These are phyloP conservation scores for Osmoderma eremita DNA, from an alignment of 2,888 invertebrate species.

Conservation along the genomic window DNA sequence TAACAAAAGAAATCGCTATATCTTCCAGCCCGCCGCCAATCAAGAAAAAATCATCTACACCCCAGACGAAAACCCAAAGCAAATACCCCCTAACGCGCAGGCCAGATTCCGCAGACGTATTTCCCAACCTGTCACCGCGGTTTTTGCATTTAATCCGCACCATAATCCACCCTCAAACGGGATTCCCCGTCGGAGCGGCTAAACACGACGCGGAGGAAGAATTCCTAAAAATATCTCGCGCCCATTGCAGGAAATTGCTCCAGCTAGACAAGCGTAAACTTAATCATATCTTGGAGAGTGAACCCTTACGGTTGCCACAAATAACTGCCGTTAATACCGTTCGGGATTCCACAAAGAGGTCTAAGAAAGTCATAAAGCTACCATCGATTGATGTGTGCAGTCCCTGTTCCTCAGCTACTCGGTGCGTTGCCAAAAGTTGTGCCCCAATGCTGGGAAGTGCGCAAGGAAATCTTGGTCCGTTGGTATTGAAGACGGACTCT, in stretches of 20 bases:
- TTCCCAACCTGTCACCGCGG: slow-evolving; percentile 43
- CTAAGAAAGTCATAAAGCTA: slow-evolving; percentile 33
- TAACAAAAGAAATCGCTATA: no score
- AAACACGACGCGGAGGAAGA: slow-evolving; percentile 33
- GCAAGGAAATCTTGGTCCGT: background rate
- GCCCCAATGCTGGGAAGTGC: background rate
- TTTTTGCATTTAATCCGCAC: slow-evolving; percentile 44
- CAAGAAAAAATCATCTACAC: background rate
- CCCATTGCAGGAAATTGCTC: slow-evolving; percentile 47
- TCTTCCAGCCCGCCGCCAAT: background rate
- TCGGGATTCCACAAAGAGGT: background rate
- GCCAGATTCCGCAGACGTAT: slow-evolving; percentile 19
- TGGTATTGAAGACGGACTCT: background rate
- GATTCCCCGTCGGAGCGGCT: background rate
- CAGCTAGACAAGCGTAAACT: slow-evolving; percentile 31
- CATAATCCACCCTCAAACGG: slow-evolving; percentile 34
- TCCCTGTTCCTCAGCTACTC: background rate
- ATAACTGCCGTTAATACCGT: slow-evolving; percentile 7
- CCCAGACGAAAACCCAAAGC: slow-evolving; percentile 7
- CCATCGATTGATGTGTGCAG: background rate
- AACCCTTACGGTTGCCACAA: slow-evolving; percentile 36
- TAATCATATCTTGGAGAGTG: slow-evolving; percentile 23
- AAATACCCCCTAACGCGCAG: slow-evolving; percentile 8
- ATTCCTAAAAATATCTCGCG: slow-evolving; percentile 43
- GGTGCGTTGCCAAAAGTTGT: background rate